Evolutionary conservation across 2,113 vertebrate genomes (phyloP), one percentile per base, ranked within the genome.

Genomic region (Rhinolophus sinicus): DNA sequence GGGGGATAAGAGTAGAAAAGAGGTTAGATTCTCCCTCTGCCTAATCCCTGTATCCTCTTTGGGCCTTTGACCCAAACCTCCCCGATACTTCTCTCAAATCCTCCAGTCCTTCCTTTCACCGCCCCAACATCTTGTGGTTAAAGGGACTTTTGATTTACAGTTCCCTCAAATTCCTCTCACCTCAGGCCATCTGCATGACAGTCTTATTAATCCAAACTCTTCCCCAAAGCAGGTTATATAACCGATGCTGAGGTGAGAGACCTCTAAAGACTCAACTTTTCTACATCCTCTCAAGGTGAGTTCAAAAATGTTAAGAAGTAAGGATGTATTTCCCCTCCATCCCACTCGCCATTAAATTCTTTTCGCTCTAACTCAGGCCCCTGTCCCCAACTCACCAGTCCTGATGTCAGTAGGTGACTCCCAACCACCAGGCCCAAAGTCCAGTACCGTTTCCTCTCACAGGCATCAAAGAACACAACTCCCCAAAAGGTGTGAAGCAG

Each of bases 401-500:
- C 99, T 0, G 98, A 99, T 6, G 98, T 97, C 75, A 99, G 90
- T 70, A 99, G 97, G 95, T 99, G 99, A 89, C 98, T 97, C 65
- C 95, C 80, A 5, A 99, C 98, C 94, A 99, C 98, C 94, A 98
- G 95, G 58, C 95, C 98, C 97, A 99, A 89, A 92, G 97, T 96
- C 97, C 98, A 93, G 60, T 98, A 98, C 8, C 87, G 96, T 30
- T 97, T 96, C 60, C 93, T 98, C 72, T 99, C 98, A 0, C 98
- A 99, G 95, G 98, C 99, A 0, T 98, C 98, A 9, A 99, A 99
- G 97, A 99, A 99, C 70, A 99, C 97, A n/a, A 99, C 83, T 5
- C 98, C 98, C 99, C 99, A 99, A 95, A 98, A 99, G 12, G 98
- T 98, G 96, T 99, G 99, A 56, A 99, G 98, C 96, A 99, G 92